These are phyloP conservation scores for Drosophila atripex DNA, from an alignment of 2,888 invertebrate species.

Conservation along the genomic window DNA sequence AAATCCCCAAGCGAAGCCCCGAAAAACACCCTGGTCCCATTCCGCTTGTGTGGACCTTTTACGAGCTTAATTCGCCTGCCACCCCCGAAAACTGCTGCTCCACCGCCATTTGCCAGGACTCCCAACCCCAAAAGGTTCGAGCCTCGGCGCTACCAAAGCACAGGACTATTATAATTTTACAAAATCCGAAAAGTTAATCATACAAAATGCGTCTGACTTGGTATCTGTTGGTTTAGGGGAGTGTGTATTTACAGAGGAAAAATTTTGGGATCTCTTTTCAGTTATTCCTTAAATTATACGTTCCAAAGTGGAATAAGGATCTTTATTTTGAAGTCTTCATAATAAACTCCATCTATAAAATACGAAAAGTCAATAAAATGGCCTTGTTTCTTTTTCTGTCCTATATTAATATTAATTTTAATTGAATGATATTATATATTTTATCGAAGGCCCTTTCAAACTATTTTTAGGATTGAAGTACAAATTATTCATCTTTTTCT, in stretches of 20 bases:
- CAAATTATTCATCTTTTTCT: background rate
- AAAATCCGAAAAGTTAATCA: conserved; percentile 77
- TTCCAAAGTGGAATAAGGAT: too few species aligned
- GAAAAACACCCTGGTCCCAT: conserved; percentile 35
- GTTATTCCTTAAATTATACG: too few species aligned
- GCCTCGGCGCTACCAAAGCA: conserved; percentile 11
- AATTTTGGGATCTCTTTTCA: background rate
- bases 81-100: conserved; percentile 47
- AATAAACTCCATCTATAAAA: too few species aligned
- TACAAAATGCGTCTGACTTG: conserved; percentile 50
- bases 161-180: conserved; percentile 67
- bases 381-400: too few species aligned
- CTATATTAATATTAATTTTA: too few species aligned
- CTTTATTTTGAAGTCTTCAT: too few species aligned
- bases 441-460: background rate
- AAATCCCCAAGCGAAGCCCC: conserved; percentile 52
- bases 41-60: conserved; percentile 62
- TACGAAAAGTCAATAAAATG: too few species aligned
- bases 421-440: too few species aligned
- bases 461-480: background rate
- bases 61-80: conserved; percentile 75
- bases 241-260: background rate
- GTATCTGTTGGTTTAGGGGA: conserved; percentile 9
- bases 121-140: conserved; percentile 9
- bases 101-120: conserved; percentile 65